These are phyloP conservation scores for Artemia sp. DNA, from an alignment of 2,888 invertebrate species.

Conservation along the genomic window DNA sequence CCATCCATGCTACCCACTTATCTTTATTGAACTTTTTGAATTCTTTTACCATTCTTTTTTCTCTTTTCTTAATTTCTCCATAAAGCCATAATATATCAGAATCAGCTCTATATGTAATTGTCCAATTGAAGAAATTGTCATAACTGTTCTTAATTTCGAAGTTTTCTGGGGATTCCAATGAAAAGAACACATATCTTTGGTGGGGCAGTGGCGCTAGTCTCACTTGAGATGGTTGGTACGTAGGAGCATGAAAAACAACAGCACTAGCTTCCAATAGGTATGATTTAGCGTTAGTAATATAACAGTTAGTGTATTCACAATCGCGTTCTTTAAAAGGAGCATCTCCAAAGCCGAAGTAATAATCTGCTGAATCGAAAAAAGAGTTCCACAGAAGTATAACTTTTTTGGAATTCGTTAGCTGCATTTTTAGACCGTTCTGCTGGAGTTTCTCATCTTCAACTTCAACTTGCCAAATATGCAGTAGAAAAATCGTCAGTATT, in stretches of 20 bases:
- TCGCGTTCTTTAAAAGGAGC: conserved; percentile 12
- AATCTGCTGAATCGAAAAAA: conserved; percentile 13
- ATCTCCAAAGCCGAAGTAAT: conserved; percentile 18
- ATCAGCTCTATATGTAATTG: conserved; percentile 21
- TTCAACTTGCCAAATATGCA: too few species aligned
- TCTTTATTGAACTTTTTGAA: conserved; percentile 19
- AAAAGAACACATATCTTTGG: conserved; percentile 21
- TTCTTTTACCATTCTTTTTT: neutral
- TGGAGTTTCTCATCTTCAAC: too few species aligned
- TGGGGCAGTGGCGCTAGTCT: conserved; percentile 13
- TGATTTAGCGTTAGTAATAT: conserved; percentile 18
- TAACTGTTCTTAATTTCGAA: neutral
- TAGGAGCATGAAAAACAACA: conserved; percentile 19
- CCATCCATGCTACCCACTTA: conserved; percentile 25
- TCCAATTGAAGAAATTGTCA: conserved; percentile 21
- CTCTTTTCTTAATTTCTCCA: conserved; percentile 16
- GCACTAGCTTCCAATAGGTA: conserved; percentile 12
- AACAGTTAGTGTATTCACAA: conserved; percentile 19
- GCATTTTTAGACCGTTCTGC: too few species aligned
- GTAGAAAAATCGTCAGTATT: too few species aligned
- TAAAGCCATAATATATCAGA: conserved; percentile 21
- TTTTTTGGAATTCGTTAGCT: neutral
- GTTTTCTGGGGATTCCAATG: conserved; percentile 20
- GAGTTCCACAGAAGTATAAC: conserved; percentile 20
- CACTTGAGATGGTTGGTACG: conserved; percentile 13